Base-by-base conservation (phyloP, 2,888 invertebrate genomes). In the Cataglyphis cursor region DNA sequence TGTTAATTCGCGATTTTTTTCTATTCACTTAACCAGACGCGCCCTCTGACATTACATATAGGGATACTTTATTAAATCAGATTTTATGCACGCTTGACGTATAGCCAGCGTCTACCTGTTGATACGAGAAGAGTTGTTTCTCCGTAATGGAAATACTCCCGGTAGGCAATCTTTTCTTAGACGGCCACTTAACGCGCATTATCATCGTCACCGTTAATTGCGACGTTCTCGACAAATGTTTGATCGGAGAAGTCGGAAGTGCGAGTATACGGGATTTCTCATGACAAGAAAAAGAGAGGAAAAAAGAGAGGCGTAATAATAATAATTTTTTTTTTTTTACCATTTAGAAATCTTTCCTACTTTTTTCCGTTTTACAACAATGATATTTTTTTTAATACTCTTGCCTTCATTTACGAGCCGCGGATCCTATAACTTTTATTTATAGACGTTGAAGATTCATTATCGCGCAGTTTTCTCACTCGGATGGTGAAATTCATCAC, bases 211-310 rank as follows among this genome's bases (percentile, higher is more conserved):
- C 81, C n/a, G 76, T 38, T 78, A 81, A 75, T 75, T 62, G 76
- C 78, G 51, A 35, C 18, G 28, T 59, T 35, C 65, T 38, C 64
- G 64, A 54, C 35, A 28, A 54, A 65, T 10, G 35, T 28, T 28
- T 38, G 59, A 85, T 59, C 1, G 48, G 9, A 28, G 54, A 80
- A 81, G 78, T 72, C 81, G 86, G 86, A 88, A 83, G 86, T 88
- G n/a, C 31, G 18, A 35, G 51, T 38, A 21, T 41, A 65, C 59
- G 31, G 64, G 21, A 31, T 72, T 59, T 41, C 62, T 10, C 41
- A 41, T 21, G 70, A 28, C 72, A 66, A 80, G 61, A 78, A 81
- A 72, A 2, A 18, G 48, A 48, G 48, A 48, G 5, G 1, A n/a
- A 48, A 18, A 10, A 41, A 1, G 41, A 86, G 80, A 81, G 65